Base-by-base conservation (phyloP, 2,888 invertebrate genomes). In the Pristionchus exspectatus region DNA sequence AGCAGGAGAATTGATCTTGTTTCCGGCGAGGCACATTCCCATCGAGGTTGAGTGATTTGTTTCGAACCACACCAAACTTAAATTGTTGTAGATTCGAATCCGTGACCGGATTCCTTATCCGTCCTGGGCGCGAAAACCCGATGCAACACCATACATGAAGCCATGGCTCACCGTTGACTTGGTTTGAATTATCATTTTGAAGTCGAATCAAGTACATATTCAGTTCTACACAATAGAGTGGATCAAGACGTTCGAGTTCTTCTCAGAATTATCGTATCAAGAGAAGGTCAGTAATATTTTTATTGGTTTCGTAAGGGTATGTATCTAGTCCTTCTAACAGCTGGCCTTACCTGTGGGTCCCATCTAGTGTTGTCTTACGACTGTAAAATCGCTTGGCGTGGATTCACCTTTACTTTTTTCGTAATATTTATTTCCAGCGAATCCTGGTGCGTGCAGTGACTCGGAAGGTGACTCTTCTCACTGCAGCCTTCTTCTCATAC, bases 401-500 rank as follows among this genome's bases (percentile, higher is more conserved):
- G n/a, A n/a, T n/a, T 24, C 24, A 66, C 21, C 63, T 66, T 10
- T 56, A 4, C 56, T 56, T 9, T 14, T 2, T 56, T 12, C n/a
- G 12, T 16, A 56, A 9, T 18, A 12, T 9, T 16, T 56, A 16
- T 56, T 21, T 77, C 5, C 50, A 81, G 81, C 81, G 81, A 50
- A n/a, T 50, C 7, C 81, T 81, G 14, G 50, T 81, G 14, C 81
- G 81, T 27, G 14, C 14, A 0, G 81, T 81, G 0, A 50, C 81
- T 81, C 81, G 81, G 12, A 81, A 81, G 81, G 27, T 81, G n/a
- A 81, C 81, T 27, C 50, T 81, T 5, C 50, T 81, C 44, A 81
- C 81, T 81, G 44, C 81, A n/a, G 81, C 81, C 14, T 85, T 85
- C 84, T 85, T 85, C 33, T 85, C 84, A 12, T 85, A 59, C 59